phyloP scores from a whole-genome alignment of 1,140 invertebrate species.

The Archivesica marissinica region DNA sequence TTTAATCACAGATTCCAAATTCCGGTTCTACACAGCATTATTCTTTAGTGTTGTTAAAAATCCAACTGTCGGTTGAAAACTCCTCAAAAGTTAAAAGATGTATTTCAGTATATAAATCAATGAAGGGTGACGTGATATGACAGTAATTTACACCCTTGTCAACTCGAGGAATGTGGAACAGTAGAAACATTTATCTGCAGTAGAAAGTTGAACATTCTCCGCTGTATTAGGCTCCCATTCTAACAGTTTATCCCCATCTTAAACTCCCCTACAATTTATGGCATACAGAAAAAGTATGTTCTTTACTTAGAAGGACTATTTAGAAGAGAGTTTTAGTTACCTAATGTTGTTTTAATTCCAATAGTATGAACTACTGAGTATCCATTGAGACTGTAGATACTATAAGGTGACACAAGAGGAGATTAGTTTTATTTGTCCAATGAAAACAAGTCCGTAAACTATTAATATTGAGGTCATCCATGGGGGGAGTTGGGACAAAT shows the following conservation, averaged over 20 bases:
- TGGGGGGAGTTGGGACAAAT: neutral
- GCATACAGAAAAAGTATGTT: neutral
- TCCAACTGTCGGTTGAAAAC: neutral
- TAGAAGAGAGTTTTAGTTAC: neutral
- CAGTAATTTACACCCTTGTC: slow-evolving; percentile 35
- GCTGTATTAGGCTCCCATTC: neutral
- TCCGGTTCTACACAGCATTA: neutral
- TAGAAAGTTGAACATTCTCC: neutral
- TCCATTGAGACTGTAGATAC: neutral
- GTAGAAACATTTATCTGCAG: slow-evolving; percentile 4
- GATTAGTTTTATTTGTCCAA: slow-evolving; percentile 30
- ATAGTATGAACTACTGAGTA: neutral
- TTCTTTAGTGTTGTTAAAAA: neutral
- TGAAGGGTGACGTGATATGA: slow-evolving; percentile 15
- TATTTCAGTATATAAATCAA: slow-evolving; percentile 31
- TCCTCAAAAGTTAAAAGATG: neutral
- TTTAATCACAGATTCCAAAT: neutral
- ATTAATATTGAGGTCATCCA: neutral
- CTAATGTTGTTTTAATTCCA: neutral
- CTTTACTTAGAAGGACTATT: neutral
- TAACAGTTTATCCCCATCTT: neutral
- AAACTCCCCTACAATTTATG: neutral
- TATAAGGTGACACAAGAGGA: slow-evolving; percentile 14
- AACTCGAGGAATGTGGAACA: neutral
- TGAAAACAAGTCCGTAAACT: slow-evolving; percentile 26